Conservation (phyloP, 2,113 vertebrate species). For the Gallinago paraguaiae region DNA sequence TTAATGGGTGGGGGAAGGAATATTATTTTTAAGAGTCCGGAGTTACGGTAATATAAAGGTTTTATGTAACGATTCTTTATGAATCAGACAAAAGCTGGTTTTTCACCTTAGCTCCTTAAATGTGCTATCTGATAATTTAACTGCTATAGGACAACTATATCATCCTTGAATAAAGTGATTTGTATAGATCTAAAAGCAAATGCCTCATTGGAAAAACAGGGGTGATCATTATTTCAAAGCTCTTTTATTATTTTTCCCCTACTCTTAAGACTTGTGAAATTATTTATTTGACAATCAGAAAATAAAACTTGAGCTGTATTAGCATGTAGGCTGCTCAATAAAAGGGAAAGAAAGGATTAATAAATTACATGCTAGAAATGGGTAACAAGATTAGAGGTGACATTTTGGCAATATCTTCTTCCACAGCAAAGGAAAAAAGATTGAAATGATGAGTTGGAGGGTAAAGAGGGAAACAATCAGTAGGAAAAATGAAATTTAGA, state of each 20-base stretch:
- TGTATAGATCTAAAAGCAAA: constrained; percentile 50
- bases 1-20: background rate
- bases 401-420: constrained; percentile 67
- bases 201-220: background rate
- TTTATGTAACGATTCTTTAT: background rate
- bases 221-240: constrained; percentile 74
- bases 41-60: background rate
- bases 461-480: constrained; percentile 55
- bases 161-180: constrained; percentile 38
- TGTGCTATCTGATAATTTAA: constrained; percentile 62
- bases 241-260: constrained; percentile 56
- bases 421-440: constrained; percentile 30
- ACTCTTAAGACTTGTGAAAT: constrained; percentile 68
- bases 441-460: constrained; percentile 32
- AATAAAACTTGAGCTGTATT: constrained; percentile 71
- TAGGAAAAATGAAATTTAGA: constrained; percentile 28
- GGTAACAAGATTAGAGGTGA: constrained; percentile 69
- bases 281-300: constrained; percentile 81
- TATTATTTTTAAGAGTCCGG: background rate
- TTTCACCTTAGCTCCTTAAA: constrained; percentile 61
- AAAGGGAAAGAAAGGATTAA: constrained; percentile 39
- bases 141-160: constrained; percentile 17
- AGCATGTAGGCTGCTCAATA: constrained; percentile 67
- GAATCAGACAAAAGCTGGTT: background rate
- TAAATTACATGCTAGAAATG: constrained; percentile 73